Evolutionary conservation across 2,797 vertebrate species (phyloP).

Genomic region (Trichosurus vulpecula): DNA sequence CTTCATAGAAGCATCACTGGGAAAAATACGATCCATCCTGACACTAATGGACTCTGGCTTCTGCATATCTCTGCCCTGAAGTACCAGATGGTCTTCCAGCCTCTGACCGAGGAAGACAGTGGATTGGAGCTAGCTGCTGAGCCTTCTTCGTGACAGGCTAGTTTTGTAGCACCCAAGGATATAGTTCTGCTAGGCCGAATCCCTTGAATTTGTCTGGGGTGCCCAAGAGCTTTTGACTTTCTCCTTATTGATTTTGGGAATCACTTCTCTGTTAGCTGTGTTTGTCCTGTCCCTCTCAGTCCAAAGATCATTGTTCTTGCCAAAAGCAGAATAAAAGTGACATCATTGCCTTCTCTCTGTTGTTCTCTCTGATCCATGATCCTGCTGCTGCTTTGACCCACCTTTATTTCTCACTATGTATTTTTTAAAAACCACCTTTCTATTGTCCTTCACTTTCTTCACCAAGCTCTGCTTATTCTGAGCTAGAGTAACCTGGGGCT

Average conservation of each 20-base stretch:
- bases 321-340: background rate
- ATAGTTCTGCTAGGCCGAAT: background rate
- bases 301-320: background rate
- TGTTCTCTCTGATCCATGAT: background rate
- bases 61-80: constrained; percentile 90
- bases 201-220: background rate
- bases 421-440: background rate
- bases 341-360: background rate
- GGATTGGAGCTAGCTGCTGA: constrained; percentile 84
- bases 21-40: background rate
- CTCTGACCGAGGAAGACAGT: constrained; percentile 82
- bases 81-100: constrained; percentile 89
- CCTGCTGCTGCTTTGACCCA: background rate
- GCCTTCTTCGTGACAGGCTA: background rate
- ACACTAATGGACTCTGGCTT: constrained; percentile 29
- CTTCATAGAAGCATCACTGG: background rate
- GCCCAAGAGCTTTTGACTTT: background rate
- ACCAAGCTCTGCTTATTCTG: too few relatives aligned
- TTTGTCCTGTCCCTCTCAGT: background rate
- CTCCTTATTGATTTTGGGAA: background rate
- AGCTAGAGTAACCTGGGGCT: too few relatives aligned
- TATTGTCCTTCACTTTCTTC: background rate
- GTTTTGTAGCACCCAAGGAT: background rate
- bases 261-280: background rate
- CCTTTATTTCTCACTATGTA: background rate